These are phyloP conservation scores for Aeoliscus strigatus DNA, from an alignment of 2,797 vertebrate genomes.

Conservation along the genomic window DNA sequence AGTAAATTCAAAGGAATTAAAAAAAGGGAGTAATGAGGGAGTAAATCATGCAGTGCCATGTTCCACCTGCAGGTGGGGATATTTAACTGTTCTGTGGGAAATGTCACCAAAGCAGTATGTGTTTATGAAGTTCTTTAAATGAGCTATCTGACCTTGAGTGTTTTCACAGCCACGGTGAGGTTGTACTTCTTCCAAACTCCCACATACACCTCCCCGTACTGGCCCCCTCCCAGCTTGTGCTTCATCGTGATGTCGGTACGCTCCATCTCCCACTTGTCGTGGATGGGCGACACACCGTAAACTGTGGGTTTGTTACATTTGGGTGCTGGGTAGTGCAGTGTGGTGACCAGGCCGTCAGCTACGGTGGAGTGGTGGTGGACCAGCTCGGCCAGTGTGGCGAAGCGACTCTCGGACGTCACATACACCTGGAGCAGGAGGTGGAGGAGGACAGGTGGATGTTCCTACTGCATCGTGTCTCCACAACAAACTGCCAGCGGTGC, in stretches of 20 bases:
- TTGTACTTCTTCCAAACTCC: slow-evolving; percentile 98
- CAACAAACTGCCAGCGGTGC: background rate
- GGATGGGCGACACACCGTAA: slow-evolving; percentile 97
- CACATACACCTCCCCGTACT: slow-evolving; percentile 97
- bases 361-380: slow-evolving; percentile 98
- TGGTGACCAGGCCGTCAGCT: slow-evolving; percentile 95
- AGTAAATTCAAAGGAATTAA: background rate
- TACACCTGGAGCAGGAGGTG: slow-evolving; percentile 79
- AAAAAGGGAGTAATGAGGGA: background rate
- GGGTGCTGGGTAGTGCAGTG: slow-evolving; percentile 95
- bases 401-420: slow-evolving; percentile 96
- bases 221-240: slow-evolving; percentile 98
- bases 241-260: slow-evolving; percentile 99
- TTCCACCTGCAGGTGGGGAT: slow-evolving; percentile 56
- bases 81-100: slow-evolving; percentile 7
- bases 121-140: background rate
- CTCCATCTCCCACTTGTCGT: slow-evolving; percentile 99
- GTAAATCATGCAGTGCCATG: slow-evolving; percentile 3
- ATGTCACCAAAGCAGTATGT: background rate
- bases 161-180: slow-evolving; percentile 97
- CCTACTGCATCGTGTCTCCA: too few relatives aligned
- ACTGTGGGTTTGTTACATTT: slow-evolving; percentile 99
- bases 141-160: slow-evolving; percentile 81
- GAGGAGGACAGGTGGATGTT: too few relatives aligned
- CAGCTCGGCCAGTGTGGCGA: slow-evolving; percentile 93